Evolutionary conservation across 37 sponge, comb jelly and placozoan species (phyloP), one percentile per base, ranked within the genome.

Genomic region (Ephydatia muelleri): DNA sequence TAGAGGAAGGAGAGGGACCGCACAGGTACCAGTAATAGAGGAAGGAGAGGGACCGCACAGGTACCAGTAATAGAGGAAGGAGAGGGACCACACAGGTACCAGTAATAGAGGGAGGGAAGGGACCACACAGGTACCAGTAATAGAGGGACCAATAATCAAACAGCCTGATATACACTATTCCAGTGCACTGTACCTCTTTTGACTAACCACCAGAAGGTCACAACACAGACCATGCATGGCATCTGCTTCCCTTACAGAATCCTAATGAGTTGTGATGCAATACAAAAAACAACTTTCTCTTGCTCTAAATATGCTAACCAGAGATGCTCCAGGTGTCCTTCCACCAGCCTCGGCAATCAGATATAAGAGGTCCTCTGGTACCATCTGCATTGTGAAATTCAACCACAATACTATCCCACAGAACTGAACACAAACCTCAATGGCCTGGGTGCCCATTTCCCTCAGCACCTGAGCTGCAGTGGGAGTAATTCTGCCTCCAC

Each of bases 341-440:
- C 67, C 67, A 9, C 65, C 38, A 49, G 38, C 3, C 30, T 80
- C 81, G 11, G 75, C 80, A 34, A 86, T 80, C 33, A 48, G 29
- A 5, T 49, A 11, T 13, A 86, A 47, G 22, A 70, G 28, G 12
- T 80, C 87, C 43, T 80, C 81, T 26, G 87, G 75, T 0, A 86
- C 67, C 87, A 86, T 73, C 87, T 86, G 37, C 34, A 70, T 3
- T 27, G 6, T 37, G 19, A 65, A 3, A 38, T 33, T 19, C 35
- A 75, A 26, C 35, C 31, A 27, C 26, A 27, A 75, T 32, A 19
- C 23, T 11, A 38, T 19, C 22, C 57, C 29, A 5, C 26, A 43
- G n/a, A 6, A n/a, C n/a, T n/a, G n/a, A n/a, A 43, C 25, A 36
- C 82, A 16, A 49, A 87, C 88, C 76, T 87, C 76, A 3, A 87